Evolutionary conservation across 2,113 vertebrate species (phyloP).

Genomic region (Hucho hucho): DNA sequence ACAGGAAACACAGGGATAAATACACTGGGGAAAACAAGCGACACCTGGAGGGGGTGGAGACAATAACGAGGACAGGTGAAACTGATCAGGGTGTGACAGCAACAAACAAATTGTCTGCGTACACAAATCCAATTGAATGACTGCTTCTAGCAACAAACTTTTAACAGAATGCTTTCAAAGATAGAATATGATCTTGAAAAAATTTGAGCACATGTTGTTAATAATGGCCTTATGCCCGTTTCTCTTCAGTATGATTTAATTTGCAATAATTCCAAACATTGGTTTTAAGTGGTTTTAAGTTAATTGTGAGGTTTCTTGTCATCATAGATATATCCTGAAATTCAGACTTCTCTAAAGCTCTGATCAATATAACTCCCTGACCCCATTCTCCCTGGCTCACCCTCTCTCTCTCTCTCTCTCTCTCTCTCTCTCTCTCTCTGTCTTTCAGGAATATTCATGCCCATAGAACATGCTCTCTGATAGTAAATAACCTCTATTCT

Average conservation of each 20-base stretch:
- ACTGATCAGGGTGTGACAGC: no score
- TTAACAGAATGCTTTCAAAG: no score
- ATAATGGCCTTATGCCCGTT: constrained; percentile 63
- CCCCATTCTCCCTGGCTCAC: no score
- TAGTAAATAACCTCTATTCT: neutral
- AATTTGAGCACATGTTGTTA: constrained; percentile 63
- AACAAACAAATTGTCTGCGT: no score
- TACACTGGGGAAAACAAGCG: no score
- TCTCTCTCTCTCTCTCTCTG: constrained; percentile 31
- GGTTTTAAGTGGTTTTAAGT: constrained; percentile 70
- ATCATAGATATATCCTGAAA: constrained; percentile 72
- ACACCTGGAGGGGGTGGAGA: no score
- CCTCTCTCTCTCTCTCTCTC: no score
- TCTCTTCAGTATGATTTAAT: constrained; percentile 68
- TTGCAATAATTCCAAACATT: constrained; percentile 69
- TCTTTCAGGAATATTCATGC: constrained; percentile 21
- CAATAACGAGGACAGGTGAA: no score
- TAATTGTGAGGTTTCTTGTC: constrained; percentile 72
- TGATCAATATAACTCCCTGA: constrained; percentile 53
- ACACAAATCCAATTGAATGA: no score
- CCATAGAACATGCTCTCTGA: constrained; percentile 34
- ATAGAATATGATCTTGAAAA: constrained; percentile 38
- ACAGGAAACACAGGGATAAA: no score
- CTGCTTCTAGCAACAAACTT: no score
- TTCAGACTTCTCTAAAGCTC: constrained; percentile 63